Base-by-base conservation (phyloP, 1,140 invertebrate genomes). In the Nautilus pompilius region DNA sequence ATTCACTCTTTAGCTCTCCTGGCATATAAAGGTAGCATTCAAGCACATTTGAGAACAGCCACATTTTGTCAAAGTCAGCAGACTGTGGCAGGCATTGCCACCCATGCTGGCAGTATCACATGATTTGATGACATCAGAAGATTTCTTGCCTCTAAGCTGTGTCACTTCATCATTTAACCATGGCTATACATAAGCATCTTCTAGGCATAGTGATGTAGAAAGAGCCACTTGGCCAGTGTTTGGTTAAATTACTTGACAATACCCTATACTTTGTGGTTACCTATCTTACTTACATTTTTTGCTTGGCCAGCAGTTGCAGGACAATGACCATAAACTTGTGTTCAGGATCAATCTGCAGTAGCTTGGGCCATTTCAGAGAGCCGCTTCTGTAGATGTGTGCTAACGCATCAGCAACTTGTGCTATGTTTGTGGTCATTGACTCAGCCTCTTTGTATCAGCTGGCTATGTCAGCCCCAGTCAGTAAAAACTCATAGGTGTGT, bases 1-100 rank as follows among this genome's bases (percentile, higher is more conserved):
- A n/a, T n/a, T 62, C 62, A 51, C 67, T 67, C 33, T 67, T 65
- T 22, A 64, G 60, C 57, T 72, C 67, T 17, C 64, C 70, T 6
- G 60, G 62, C 20, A 48, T 49, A 48, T 71, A 71, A 0, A 71
- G 53, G 55, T 65, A 66, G 2, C 65, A 20, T 17, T 62, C 30
- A 28, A 48, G 20, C 22, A 53, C 55, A 10, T 33, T 32, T 17
- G 65, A 32, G 8, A 22, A 24, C 3, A 60, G 26, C 36, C 30
- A n/a, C n/a, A n/a, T n/a, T 45, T 3, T 20, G 59, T 24, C 66
- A 51, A 8, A 63, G 15, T 3, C 55, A 48, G 20, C 55, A 60
- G 20, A 62, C 46, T 13, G 59, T 29, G 32, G 63, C 34, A n/a
- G 30, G 13, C 1, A 45, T 55, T 2, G n/a, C 15, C 3, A 51